Evolutionary conservation across 2,113 vertebrate species (phyloP), one percentile per base, ranked within the genome.

Genomic region (Coptodon rendalli): DNA sequence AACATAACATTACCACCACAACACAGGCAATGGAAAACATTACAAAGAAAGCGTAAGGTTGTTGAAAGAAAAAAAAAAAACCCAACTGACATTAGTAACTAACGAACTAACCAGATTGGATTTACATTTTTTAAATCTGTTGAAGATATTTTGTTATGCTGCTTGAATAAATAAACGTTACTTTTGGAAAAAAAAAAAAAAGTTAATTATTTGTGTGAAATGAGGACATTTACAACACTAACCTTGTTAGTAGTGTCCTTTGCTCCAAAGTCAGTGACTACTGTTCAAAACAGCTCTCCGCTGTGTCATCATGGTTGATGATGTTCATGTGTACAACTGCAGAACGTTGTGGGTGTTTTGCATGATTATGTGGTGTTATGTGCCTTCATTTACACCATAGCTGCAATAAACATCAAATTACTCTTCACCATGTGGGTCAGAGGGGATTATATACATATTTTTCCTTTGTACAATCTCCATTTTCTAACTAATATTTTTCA

Each of bases 91-190:
- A 57, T 14, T 57, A 8, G 6, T 57, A 57, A 12, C 0, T 57
- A 57, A 27, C 0, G 0, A 57, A 57, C 54, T 27, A 57, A 57
- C 24, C 54, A 57, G 5, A 57, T 29, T 1, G 0, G 8, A 14
- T 14, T 29, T 14, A 14, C 2, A 29, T 6, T 57, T 29, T 57
- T 57, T 57, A 27, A 14, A 29, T 29, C 24, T 57, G 12, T 57
- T 57, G 54, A 57, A 57, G 6, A 57, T 27, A 27, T 27, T 57
- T 56, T 56, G 0, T 57, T 57, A 14, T 57, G 54, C 2, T 57
- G 4, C 54, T 57, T 57, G 22, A 57, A 57, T 27, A 57, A 14
- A 27, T 27, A 57, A 57, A 57, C 22, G 27, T 57, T 57, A 6
- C 54, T 57, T 57, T 57, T 27, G 54, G 22, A 12, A 24, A 43